phyloP scores from a whole-genome alignment of 2,797 vertebrate species.

The Chaetophractus vellerosus region DNA sequence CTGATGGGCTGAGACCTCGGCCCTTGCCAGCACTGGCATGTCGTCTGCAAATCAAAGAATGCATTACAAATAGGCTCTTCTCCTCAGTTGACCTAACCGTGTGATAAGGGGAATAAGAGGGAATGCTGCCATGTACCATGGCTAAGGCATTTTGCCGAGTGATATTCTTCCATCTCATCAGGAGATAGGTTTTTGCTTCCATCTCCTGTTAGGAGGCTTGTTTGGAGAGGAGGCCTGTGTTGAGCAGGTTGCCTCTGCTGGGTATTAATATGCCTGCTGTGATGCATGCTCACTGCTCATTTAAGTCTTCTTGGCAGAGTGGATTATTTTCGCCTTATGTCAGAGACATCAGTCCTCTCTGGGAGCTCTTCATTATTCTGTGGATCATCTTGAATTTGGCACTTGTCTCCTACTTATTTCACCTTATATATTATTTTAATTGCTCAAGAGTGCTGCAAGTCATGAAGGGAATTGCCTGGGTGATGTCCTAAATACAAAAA shows the following conservation, averaged over 20 bases:
- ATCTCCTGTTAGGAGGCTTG: not conserved
- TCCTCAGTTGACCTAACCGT: not conserved
- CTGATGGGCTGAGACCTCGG: not conserved
- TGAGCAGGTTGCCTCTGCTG: constrained; percentile 32
- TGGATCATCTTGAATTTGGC: constrained; percentile 63
- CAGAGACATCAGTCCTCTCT: constrained; percentile 29
- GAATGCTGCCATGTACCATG: not conserved
- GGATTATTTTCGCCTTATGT: constrained; percentile 14
- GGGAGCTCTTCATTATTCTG: not conserved
- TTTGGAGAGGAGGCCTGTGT: constrained; percentile 44
- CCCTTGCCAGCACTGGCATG: not conserved
- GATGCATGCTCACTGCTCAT: constrained; percentile 28
- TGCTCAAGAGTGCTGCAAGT: constrained; percentile 69
- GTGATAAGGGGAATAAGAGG: not conserved
- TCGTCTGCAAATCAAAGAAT: not conserved
- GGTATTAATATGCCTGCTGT: not conserved
- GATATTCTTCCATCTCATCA: not conserved
- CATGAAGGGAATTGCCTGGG: constrained; percentile 62
- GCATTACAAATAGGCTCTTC: not conserved
- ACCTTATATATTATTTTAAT: constrained; percentile 71
- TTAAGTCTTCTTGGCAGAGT: constrained; percentile 49
- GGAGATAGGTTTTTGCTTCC: not conserved
- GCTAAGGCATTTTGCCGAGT: not conserved
- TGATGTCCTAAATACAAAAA: constrained; percentile 72
- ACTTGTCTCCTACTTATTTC: constrained; percentile 51